Base-by-base conservation (phyloP, 2,113 vertebrate genomes). In the Solea senegalensis region DNA sequence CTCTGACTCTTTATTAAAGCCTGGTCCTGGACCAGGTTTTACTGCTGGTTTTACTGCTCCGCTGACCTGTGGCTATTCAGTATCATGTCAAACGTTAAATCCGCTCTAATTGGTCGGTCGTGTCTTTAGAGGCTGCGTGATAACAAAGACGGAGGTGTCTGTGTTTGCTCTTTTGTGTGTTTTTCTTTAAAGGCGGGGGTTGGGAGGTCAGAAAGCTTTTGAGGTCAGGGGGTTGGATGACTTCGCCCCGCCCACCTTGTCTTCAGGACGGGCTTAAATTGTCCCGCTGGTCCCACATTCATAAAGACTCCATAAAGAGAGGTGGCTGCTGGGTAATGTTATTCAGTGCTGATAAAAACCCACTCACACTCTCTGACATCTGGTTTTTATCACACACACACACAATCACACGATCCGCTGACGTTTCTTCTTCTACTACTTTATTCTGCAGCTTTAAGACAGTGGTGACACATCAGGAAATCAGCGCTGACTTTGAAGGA, bases 41-140 rank as follows among this genome's bases (percentile, higher is more conserved):
- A 34, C 34, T 34, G 34, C 34, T 34, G 34, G 34, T 34, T 34
- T 34, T 34, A 34, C 34, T 34, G 34, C 34, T 34, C 3, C 7
- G 51, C 65, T 83, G 90, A 89, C 88, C 88, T 74, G 82, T 52
- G 74, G 56, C 65, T 40, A 69, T 81, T 87, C 80, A 71, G 62
- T 40, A 71, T 81, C 83, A 86, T 71, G 85, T 90, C 88, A 87
- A 81, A 89, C 28, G 11, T 71, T 83, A 89, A 88, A 87, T 77
- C 85, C 77, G 39, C 79, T 85, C 77, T 88, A 87, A 90, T 87
- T 89, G 86, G 77, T 55, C 4, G 39, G 11, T 73, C 64, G 55
- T 67, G 76, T 71, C 88, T 86, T 82, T 77, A 76, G 63, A 82
- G 67, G 52, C 43, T 1, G 16, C 59, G 43, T 77, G 81, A 82